Evolutionary conservation across 2,113 vertebrate species (phyloP), one percentile per base, ranked within the genome.

Genomic region (Pica pica): DNA sequence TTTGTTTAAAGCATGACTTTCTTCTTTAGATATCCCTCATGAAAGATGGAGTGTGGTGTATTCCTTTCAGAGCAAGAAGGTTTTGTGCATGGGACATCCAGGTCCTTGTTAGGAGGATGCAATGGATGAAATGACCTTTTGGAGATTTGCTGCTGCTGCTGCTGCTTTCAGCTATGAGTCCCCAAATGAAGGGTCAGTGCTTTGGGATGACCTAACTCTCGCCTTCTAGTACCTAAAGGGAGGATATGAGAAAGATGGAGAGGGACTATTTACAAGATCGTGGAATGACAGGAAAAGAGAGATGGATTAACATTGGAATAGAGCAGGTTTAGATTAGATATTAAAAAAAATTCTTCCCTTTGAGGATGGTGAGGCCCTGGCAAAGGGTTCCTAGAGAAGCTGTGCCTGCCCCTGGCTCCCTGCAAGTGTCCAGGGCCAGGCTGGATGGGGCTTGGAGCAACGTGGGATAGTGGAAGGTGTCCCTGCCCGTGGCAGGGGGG

Each of bases 361-460:
- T 46, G 53, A 75, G 16, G 9, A 16, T 59, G 16, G 1, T 0
- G 1, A 67, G 11, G 23, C 7, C 28, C 52, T 89, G 68, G 37
- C 28, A 44, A 13, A 46, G 44, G 13, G 0, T 74, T 7, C 37
- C 23, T 53, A 46, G 69, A 39, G 53, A 18, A 75, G 52, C 61
- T 53, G 24, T 41, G 39, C 78, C 16, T 82, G 78, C 20, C 5
- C 27, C n/a, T 79, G 76, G 9, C 82, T 41, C 33, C 39, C n/a
- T 82, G 39, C 20, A 9, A 68, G 28, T 41, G 61, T 6, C 16
- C 46, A 75, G 60, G 30, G 24, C 60, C 53, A 68, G 20, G 28
- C 0, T n/a, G 53, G n/a, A 53, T 0, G 0, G 24, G 11, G 24
- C 3, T 68, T 89, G n/a, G 47, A 68, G 30, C 39, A 22, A 0